Evolutionary conservation across 2,888 invertebrate genomes (phyloP), one percentile per base, ranked within the genome.

Genomic region (Thalpophila matura): DNA sequence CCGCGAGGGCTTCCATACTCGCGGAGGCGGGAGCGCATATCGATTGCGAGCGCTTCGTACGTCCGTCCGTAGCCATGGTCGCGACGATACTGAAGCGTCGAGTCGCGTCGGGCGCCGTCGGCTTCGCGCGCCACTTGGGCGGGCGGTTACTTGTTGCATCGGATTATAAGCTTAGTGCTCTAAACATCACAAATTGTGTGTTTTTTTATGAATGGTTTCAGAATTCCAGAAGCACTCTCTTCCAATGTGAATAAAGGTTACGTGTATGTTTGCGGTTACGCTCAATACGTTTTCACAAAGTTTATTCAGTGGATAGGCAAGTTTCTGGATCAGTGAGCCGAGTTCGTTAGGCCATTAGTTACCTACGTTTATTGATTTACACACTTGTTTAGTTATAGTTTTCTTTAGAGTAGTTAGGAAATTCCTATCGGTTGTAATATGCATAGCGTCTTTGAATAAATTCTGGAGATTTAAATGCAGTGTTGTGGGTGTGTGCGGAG

Each of bases 11-110:
- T 86, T 97, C 97, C 96, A 97, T 96, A 87, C 96, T 96, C 87
- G 95, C 94, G 84, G 96, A 96, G 81, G 96, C 96, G 78, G 96
- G 96, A 83, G 97, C 96, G 91, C 97, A 97, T 89, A 97, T 97
- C 84, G 97, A 97, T 84, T 97, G 97, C 85, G 97, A 97, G 82
- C 97, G 96, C 83, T 97, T 97, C 86, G 96, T 95, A 78, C 96
- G 96, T 90, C 96, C 95, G 89, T 96, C 96, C 91, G 96, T 96
- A 78, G 96, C 95, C 96, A 96, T 96, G 86, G 86, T 95, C 94
- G 95, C 93, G 92, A 86, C 91, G 92, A 80, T 91, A 95, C 94
- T 94, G 91, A 93, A 92, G 60, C 67, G 64, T 50, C 16, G 43
- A 53, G 42, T 37, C 20, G 50, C 4, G 37, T 47, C 58, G 46